Conservation (phyloP, 2,797 vertebrate genomes). For the Centroberyx gerrardi region DNA sequence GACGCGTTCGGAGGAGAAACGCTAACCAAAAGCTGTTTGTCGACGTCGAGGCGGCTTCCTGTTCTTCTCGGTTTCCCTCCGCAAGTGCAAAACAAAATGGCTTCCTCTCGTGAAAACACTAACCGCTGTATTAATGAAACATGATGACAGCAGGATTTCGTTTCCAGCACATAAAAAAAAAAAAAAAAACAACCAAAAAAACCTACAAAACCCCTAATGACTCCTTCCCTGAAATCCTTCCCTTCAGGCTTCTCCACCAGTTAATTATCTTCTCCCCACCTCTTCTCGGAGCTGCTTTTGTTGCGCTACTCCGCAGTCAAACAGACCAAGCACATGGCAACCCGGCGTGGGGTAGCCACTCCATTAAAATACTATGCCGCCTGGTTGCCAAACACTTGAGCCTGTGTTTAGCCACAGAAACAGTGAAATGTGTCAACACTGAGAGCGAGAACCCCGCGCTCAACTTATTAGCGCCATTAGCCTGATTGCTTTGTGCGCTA, state of each 20-base stretch:
- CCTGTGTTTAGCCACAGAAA: conserved; percentile 86
- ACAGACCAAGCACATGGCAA: conserved; percentile 77
- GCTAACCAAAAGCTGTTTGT: conserved; percentile 13
- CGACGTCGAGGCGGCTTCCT: conserved; percentile 9
- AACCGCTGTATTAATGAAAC: conserved; percentile 44
- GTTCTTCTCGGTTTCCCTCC: conserved; percentile 16
- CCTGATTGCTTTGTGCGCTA: conserved; percentile 83
- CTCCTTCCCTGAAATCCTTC: conserved; percentile 54
- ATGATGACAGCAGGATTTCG: conserved; percentile 42
- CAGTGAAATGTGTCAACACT: conserved; percentile 86
- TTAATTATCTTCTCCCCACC: conserved; percentile 81
- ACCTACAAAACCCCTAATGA: conserved; percentile 41
- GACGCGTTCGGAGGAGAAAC: background rate
- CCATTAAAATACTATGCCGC: conserved; percentile 79
- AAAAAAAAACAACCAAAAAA: conserved; percentile 21
- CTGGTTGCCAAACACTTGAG: conserved; percentile 85
- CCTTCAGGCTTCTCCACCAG: conserved; percentile 62
- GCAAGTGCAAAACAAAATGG: conserved; percentile 40
- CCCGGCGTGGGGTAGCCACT: conserved; percentile 76
- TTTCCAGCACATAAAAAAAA: conserved; percentile 17
- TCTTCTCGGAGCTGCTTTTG: conserved; percentile 71
- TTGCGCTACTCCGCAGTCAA: conserved; percentile 67
- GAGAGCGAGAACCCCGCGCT: conserved; percentile 80
- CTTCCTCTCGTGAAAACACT: conserved; percentile 21
- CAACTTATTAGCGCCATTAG: conserved; percentile 88